Conservation (phyloP, 2,888 invertebrate genomes). For the Lasius fuliginosus region DNA sequence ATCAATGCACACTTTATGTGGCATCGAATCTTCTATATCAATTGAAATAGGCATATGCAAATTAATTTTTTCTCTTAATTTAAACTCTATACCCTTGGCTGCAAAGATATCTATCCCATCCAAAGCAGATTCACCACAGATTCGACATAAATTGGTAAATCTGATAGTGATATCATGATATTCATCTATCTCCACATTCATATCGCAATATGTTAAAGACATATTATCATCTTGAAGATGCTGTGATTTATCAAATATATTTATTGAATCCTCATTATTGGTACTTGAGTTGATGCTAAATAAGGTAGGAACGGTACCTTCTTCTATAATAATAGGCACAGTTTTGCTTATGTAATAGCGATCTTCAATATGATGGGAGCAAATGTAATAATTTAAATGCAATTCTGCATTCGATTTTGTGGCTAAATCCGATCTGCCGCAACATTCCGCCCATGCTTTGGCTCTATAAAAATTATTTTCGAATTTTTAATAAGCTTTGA, state of each 20-base stretch:
- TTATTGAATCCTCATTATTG: constrained; percentile 47
- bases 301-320: constrained; percentile 74
- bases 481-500: neutral
- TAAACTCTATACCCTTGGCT: constrained; percentile 72
- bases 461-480: constrained; percentile 64
- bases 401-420: constrained; percentile 74
- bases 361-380: constrained; percentile 78
- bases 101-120: constrained; percentile 78
- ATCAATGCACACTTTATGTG: constrained; percentile 76
- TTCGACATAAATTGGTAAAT: constrained; percentile 76
- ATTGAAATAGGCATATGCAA: constrained; percentile 79
- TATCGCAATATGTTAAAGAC: constrained; percentile 65
- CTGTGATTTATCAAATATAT: constrained; percentile 60
- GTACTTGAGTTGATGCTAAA: constrained; percentile 49
- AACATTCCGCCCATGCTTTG: constrained; percentile 75
- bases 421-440: constrained; percentile 75
- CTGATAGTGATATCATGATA: constrained; percentile 69
- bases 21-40: constrained; percentile 72
- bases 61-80: constrained; percentile 78
- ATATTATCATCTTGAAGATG: constrained; percentile 48
- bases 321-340: constrained; percentile 70
- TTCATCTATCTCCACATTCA: constrained; percentile 69
- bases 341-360: constrained; percentile 74
- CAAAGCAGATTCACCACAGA: constrained; percentile 74
- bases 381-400: constrained; percentile 76